These are phyloP conservation scores for Hesperophylax magnus DNA, from an alignment of 1,140 invertebrate species.

Conservation along the genomic window DNA sequence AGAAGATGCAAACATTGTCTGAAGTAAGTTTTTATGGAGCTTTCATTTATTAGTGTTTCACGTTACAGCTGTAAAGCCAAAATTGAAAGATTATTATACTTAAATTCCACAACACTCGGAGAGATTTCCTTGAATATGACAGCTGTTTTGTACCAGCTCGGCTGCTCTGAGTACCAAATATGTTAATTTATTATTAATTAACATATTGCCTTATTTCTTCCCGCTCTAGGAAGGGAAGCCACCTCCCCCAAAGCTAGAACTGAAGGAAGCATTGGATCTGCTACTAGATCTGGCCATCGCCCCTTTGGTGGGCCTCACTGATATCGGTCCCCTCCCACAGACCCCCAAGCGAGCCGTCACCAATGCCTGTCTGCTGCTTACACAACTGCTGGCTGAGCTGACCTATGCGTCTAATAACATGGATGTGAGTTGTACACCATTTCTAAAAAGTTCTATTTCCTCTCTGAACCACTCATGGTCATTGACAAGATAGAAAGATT, in stretches of 20 bases:
- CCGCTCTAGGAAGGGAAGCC: too few relatives aligned
- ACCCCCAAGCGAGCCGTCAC: conserved; percentile 73
- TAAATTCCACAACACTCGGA: too few relatives aligned
- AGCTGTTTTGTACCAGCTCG: too few relatives aligned
- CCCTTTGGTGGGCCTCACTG: conserved; percentile 75
- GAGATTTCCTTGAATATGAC: too few relatives aligned
- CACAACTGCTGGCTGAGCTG: conserved; percentile 90
- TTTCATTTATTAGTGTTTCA: conserved; percentile 18
- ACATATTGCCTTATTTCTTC: too few relatives aligned
- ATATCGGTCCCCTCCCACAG: not conserved
- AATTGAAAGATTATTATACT: too few relatives aligned
- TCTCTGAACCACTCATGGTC: too few relatives aligned
- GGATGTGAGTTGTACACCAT: conserved; percentile 56
- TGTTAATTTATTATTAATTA: too few relatives aligned
- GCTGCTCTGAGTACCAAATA: too few relatives aligned
- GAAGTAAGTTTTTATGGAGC: conserved; percentile 19
- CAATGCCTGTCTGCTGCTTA: conserved; percentile 89
- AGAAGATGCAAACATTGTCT: conserved; percentile 45
- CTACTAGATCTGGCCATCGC: conserved; percentile 86
- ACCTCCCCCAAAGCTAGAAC: conserved; percentile 73
- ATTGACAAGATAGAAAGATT: too few relatives aligned
- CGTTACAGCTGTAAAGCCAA: too few relatives aligned
- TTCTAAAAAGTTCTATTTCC: not conserved
- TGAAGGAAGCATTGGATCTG: conserved; percentile 87
- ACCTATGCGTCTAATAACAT: conserved; percentile 76